Base-by-base conservation (phyloP, 2,797 vertebrate species). In the Manis pentadactyla region DNA sequence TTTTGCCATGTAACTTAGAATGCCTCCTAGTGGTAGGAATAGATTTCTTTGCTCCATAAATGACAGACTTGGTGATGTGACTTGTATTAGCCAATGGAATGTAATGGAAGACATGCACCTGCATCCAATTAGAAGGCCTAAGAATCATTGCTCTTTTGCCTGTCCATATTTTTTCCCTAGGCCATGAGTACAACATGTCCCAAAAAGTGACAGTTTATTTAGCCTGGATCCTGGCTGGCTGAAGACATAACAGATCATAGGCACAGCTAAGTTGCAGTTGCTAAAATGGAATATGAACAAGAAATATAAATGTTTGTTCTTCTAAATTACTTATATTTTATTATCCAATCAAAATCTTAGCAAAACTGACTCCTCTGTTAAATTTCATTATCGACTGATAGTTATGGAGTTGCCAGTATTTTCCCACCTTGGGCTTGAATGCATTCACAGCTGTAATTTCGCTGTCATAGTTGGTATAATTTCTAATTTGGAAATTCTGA, bases 401-500 rank as follows among this genome's bases (percentile, higher is more conserved):
- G 75, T 73, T 53, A 66, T 4, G 34, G 51, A 73, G 39, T 81
- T 81, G 39, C 77, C 49, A 25, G 2, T 61, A 29, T 82, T 93
- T 78, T 95, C 79, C 87, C 64, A 68, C 64, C 55, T 51, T 75
- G 4, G 49, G 29, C 68, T 68, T 2, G 39, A 74, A 75, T 4
- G 21, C 53, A 46, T 34, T 71, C 88, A 87, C 37, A 66, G 25
- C 59, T 59, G 8, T 66, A 53, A 63, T 71, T 64, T 83, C 83
- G 61, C 75, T 79, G 66, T 78, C 53, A 64, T 17, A 42, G 12
- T 6, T 49, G 53, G 7, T 79, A 10, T 61, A 31, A 96, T 61
- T 77, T 66, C 85, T 49, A 88, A 93, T 86, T 74, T 23, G 6
- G 59, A 87, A 78, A 79, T n/a, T 49, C 55, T 55, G 71, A 96